phyloP scores from a whole-genome alignment of 2,797 vertebrate genomes.

The Mormyrops boulengeri region DNA sequence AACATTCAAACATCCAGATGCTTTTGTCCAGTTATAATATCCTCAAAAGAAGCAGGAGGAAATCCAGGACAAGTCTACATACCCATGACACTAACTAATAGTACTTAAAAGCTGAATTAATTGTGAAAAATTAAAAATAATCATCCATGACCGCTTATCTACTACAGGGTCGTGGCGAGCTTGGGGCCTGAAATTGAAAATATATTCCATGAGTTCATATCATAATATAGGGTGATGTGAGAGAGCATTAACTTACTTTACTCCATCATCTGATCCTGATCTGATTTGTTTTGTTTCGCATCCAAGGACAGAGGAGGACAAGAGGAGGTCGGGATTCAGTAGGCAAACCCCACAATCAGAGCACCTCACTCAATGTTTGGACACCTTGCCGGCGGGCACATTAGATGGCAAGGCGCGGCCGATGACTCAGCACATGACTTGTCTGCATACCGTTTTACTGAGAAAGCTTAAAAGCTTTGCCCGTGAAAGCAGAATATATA shows the following conservation, averaged over 20 bases:
- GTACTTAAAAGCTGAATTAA: neutral
- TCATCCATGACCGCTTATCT: neutral
- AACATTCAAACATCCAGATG: neutral
- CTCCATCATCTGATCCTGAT: neutral
- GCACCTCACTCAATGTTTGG: neutral
- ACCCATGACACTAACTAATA: neutral
- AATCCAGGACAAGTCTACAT: neutral
- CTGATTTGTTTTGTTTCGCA: neutral
- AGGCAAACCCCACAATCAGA: neutral
- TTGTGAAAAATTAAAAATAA: slow-evolving; percentile 5
- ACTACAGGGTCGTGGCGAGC: neutral
- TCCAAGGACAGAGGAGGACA: neutral
- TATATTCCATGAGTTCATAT: neutral
- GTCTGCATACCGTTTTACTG: slow-evolving; percentile 2
- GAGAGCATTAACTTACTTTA: neutral
- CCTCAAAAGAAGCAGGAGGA: neutral
- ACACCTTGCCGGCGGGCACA: neutral
- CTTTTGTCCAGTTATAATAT: neutral
- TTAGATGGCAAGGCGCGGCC: neutral
- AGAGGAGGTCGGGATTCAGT: neutral
- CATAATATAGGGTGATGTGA: neutral
- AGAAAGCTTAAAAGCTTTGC: neutral
- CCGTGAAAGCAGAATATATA: neutral
- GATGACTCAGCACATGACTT: neutral
- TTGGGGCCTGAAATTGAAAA: neutral